These are phyloP conservation scores for Selene dorsalis DNA, from an alignment of 2,797 vertebrate species.

Conservation along the genomic window DNA sequence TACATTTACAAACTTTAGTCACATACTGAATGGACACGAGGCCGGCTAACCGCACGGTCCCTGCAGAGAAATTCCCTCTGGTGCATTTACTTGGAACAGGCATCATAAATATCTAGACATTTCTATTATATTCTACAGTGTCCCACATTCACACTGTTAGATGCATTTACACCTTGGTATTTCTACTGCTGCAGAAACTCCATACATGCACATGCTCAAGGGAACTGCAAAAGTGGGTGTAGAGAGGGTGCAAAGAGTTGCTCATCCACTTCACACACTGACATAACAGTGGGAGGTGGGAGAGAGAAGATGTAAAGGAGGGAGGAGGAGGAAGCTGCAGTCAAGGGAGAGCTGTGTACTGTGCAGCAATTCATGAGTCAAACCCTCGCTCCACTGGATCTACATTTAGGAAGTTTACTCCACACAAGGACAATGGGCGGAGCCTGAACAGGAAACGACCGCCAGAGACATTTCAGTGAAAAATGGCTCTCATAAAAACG, in stretches of 20 bases:
- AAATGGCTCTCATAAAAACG: constrained; percentile 73
- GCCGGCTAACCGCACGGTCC: not conserved
- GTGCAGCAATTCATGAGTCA: constrained; percentile 39
- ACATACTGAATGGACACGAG: not conserved
- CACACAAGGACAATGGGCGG: constrained; percentile 43
- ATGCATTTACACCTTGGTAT: not conserved
- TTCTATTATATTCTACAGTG: constrained; percentile 6
- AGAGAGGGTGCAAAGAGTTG: constrained; percentile 16
- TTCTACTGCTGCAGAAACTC: constrained; percentile 9
- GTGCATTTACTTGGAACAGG: constrained; percentile 3
- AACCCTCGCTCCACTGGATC: constrained; percentile 31
- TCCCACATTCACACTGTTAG: not conserved
- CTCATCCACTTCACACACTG: constrained; percentile 31
- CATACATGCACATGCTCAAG: constrained; percentile 14
- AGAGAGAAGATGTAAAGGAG: constrained; percentile 10
- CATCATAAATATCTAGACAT: constrained; percentile 18
- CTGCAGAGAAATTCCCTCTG: constrained; percentile 1
- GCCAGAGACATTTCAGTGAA: constrained; percentile 49
- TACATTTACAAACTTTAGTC: constrained; percentile 13
- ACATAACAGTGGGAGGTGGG: constrained; percentile 19
- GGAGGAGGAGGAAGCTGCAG: constrained; percentile 20
- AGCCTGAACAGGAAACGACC: constrained; percentile 38
- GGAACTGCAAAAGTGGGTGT: constrained; percentile 18
- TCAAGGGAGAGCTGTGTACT: constrained; percentile 21
- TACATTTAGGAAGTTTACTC: constrained; percentile 34